These are phyloP conservation scores for Okapia johnstoni DNA, from an alignment of 2,113 vertebrate genomes.

Conservation along the genomic window DNA sequence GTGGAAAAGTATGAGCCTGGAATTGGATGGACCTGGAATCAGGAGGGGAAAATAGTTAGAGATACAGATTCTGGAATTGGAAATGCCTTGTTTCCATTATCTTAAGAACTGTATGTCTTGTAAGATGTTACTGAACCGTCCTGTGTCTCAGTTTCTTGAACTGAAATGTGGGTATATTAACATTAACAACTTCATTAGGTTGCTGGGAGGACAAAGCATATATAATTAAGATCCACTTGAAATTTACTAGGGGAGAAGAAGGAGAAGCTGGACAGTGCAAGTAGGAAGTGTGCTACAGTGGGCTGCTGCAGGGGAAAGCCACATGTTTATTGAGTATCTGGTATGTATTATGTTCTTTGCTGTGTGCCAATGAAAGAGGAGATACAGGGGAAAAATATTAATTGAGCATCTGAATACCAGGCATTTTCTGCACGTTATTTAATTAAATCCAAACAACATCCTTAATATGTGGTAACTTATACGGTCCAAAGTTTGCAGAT, in stretches of 20 bases:
- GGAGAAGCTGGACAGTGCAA: background rate
- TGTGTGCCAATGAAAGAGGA: background rate
- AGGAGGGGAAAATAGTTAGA: background rate
- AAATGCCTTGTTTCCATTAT: background rate
- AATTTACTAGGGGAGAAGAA: background rate
- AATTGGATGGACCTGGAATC: background rate
- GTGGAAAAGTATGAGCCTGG: background rate
- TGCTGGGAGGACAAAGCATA: background rate
- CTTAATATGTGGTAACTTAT: background rate
- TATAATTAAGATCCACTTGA: background rate
- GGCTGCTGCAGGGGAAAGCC: background rate
- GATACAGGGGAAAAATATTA: background rate
- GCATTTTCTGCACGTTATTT: background rate
- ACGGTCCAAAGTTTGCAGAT: background rate
- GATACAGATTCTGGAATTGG: background rate
- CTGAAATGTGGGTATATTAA: background rate
- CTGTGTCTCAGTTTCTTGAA: background rate
- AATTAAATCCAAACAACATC: slow-evolving; percentile 6
- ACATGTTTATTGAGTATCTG: background rate
- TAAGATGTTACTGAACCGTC: background rate
- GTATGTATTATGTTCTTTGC: background rate
- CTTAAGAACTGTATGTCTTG: background rate
- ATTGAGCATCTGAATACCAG: background rate
- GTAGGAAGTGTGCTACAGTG: background rate
- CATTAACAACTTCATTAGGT: background rate